Conservation (phyloP, 2,797 vertebrate genomes). For the Hyperoplus lanceolatus region DNA sequence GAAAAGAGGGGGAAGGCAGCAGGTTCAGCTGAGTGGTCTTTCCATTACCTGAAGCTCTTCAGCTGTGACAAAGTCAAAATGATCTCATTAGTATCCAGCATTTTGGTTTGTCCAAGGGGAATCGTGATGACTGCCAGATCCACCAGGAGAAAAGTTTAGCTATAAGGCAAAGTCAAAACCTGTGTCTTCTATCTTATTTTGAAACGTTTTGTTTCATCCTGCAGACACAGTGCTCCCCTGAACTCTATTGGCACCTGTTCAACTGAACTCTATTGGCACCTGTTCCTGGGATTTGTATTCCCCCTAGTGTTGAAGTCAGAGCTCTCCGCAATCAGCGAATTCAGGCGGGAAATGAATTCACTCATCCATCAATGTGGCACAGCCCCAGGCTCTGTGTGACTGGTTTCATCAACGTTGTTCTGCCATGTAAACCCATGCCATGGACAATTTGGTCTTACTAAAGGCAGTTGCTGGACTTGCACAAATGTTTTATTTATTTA, state of each 20-base stretch:
- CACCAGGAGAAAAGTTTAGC: too few species aligned
- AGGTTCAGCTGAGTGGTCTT: neutral
- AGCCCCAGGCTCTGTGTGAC: constrained; percentile 9
- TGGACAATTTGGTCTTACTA: constrained; percentile 5
- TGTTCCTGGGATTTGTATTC: neutral
- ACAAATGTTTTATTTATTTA: neutral
- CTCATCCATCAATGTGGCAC: neutral
- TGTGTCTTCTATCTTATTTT: too few species aligned
- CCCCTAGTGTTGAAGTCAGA: neutral
- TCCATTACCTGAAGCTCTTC: neutral
- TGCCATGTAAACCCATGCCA: neutral
- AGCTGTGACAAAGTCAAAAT: neutral
- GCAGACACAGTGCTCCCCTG: too few species aligned
- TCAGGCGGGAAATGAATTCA: neutral
- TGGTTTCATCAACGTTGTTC: neutral
- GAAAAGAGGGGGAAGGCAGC: neutral
- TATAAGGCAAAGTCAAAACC: too few species aligned
- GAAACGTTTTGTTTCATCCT: too few species aligned
- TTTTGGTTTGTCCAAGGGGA: neutral
- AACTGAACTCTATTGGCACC: neutral
- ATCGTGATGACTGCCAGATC: neutral
- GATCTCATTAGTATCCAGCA: neutral
- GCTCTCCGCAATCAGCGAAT: neutral
- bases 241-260: neutral
- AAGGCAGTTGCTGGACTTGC: neutral